Evolutionary conservation across 2,888 invertebrate genomes (phyloP), one percentile per base, ranked within the genome.

Genomic region (Xylota segnis): DNA sequence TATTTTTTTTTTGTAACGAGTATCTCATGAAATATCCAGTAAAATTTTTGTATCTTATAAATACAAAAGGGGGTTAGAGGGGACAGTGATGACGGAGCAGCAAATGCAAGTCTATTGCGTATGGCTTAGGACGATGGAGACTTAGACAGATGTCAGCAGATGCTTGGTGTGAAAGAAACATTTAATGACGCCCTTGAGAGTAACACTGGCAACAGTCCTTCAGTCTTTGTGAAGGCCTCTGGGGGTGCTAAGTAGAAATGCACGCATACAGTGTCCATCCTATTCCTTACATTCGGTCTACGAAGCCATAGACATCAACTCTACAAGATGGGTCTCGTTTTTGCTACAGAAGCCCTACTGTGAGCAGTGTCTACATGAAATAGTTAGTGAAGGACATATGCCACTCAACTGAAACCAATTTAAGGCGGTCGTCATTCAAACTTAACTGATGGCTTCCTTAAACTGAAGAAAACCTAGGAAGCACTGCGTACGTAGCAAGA

Each of bases 1-100:
- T 23, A 45, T 52, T 29, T n/a, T 61, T 14, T 27, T 72, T 56
- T 74, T 75, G 14, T 66, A 77, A 72, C 37, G 59, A 66, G 81
- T 29, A 43, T 76, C 66, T 72, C 83, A 72, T 66, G 23, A 71
- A 76, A 14, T 37, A 70, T 82, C 59, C 63, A 75, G 75, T 61
- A 75, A 14, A 45, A 63, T 59, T 18, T 43, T 54, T 56, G 32
- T 37, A 34, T 54, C 9, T 45, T 61, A 45, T 32, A 18, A 63
- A 52, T 47, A 43, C 40, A n/a, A n/a, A n/a, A n/a, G 9, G 63
- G 7, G 23, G 45, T 29, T 32, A n/a, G 50, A 66, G 34, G 43
- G 27, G 43, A 72, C 45, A 84, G 65, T 74, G 77, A 68, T 43
- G 32, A n/a, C n/a, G 12, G 4, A n/a, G n/a, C n/a, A n/a, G n/a